phyloP scores from a whole-genome alignment of 2,888 invertebrate genomes.

The Teinopalpus imperialis region DNA sequence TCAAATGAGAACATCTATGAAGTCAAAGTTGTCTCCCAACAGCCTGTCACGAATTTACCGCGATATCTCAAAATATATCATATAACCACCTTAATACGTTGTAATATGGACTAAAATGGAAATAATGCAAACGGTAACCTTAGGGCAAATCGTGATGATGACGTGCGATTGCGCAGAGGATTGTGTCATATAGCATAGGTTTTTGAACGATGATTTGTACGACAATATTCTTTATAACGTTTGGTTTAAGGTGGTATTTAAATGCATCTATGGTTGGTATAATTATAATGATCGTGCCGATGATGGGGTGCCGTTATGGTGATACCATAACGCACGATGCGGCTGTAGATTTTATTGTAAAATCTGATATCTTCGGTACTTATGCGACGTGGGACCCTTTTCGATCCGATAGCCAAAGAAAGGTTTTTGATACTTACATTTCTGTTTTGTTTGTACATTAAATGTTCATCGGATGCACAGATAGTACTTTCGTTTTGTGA shows the following conservation, averaged over 20 bases:
- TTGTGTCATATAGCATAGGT: constrained; percentile 29
- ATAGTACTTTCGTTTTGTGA: no score
- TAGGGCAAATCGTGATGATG: constrained; percentile 54
- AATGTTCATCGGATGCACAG: no score
- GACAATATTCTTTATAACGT: not conserved
- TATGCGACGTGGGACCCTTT: constrained; percentile 19
- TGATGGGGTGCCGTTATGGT: constrained; percentile 34
- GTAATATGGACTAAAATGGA: constrained; percentile 19
- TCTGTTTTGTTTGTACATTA: no score
- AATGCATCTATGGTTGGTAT: constrained; percentile 22
- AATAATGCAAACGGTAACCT: constrained; percentile 36
- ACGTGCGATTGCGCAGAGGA: constrained; percentile 42
- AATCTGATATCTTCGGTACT: constrained; percentile 21
- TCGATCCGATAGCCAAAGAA: constrained; percentile 21
- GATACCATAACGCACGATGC: constrained; percentile 34
- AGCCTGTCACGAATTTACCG: constrained; percentile 31
- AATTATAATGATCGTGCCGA: constrained; percentile 34
- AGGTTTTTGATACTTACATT: not conserved
- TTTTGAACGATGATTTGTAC: not conserved
- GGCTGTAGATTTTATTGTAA: constrained; percentile 26
- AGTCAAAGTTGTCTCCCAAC: constrained; percentile 32
- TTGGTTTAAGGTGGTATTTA: not conserved
- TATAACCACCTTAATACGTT: constrained; percentile 22
- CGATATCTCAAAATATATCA: constrained; percentile 27
- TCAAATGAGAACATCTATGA: constrained; percentile 26